A percentile compares a stretch with the other conserved stretches of the same genome.
phyloP scores from a whole-genome alignment of 2,888 invertebrate species.

The Coronaproctus castanopsis region DNA sequence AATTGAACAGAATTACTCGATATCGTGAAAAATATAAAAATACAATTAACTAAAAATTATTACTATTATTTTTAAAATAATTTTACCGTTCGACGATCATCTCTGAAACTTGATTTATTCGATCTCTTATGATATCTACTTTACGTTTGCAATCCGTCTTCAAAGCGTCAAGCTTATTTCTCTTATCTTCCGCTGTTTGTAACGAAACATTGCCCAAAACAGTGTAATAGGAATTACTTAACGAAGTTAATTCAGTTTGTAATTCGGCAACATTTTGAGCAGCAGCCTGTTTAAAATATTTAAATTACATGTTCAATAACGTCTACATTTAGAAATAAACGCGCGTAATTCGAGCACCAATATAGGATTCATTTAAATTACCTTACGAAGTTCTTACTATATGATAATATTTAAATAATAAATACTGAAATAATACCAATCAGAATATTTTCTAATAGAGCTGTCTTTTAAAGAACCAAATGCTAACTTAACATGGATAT shows the following conservation, averaged over 20 bases:
- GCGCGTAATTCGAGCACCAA: no score
- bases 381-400: no score
- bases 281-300: conserved; percentile 8
- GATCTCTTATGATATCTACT: conserved; percentile 51
- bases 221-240: conserved; percentile 7
- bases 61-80: not conserved
- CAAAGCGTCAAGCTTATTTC: conserved; percentile 44
- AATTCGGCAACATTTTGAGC: conserved; percentile 7
- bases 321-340: no score
- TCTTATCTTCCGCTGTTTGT: conserved; percentile 9
- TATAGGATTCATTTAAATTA: no score
- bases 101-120: conserved; percentile 61
- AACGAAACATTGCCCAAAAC: conserved; percentile 5
- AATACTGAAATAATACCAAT: no score
- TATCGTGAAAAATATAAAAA: no score
- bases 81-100: conserved; percentile 41
- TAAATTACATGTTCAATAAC: no score
- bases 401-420: no score
- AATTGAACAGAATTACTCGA: no score
- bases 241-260: conserved; percentile 7
- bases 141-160: conserved; percentile 52
- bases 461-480: no score
- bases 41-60: not conserved
- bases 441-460: no score
- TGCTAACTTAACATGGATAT: no score